Evolutionary conservation across 2,113 vertebrate species (phyloP), one percentile per base, ranked within the genome.

Genomic region (Amia ocellicauda): DNA sequence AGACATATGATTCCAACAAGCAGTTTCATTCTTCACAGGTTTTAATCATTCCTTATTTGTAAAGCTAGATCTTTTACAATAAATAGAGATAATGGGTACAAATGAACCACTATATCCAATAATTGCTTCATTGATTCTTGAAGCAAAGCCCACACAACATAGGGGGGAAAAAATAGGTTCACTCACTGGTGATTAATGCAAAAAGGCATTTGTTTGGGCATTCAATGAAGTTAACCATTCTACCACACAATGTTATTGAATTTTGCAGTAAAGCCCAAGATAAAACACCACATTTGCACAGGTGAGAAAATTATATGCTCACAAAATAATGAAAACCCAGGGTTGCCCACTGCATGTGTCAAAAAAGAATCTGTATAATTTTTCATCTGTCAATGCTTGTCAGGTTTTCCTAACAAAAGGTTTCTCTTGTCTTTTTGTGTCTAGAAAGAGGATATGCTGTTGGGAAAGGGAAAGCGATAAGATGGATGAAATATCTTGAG

Each of bases 101-200:
- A 54, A 54, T 54, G 51, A 54, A 54, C 51, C 51, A 27, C 51
- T 14, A 22, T 23, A 54, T 54, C 51, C 24, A 24, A 54, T 54
- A 54, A 54, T 54, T 54, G 20, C 51, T 54, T 24, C 24, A 3
- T 54, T 54, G 51, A 54, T 23, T 54, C 51, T 22, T 54, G 51
- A 54, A 19, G 22, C 16, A 9, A 27, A 23, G 51, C 20, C 8
- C 8, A 54, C 10, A 19, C 51, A 3, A 24, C 11, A 54, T 27
- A 53, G 23, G 8, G 4, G 24, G 51, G 24, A 4, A 17, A 54
- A 54, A 23, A 23, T 23, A 54, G 24, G 24, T 54, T 11, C 20
- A 13, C 24, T 54, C 3, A 50, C 47, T 50, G 47, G 24, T 54
- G 51, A 54, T 54, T 19, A 54, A 54, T 54, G 51, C 22, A 54